These are phyloP conservation scores for Tetranychus piercei DNA, from an alignment of 2,888 invertebrate genomes.

Conservation along the genomic window DNA sequence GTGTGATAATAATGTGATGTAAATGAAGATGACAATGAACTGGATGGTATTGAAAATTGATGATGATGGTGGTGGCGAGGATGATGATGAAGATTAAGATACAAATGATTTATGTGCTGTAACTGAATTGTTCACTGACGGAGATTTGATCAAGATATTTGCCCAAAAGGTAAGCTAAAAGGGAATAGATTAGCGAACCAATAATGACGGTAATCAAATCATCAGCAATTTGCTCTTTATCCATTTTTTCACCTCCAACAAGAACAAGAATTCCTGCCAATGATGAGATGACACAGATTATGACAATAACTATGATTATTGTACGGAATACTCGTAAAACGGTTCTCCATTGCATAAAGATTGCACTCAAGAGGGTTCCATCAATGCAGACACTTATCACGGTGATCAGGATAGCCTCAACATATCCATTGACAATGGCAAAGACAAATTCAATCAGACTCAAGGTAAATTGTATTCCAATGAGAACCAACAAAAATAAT, in stretches of 20 bases:
- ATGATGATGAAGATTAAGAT: not conserved
- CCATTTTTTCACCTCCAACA: conserved; percentile 7
- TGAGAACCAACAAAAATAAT: conserved; percentile 2
- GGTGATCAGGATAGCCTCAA: conserved; percentile 9
- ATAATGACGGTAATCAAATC: conserved; percentile 3
- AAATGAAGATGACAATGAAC: not conserved
- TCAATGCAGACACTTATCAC: conserved; percentile 3
- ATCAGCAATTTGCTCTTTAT: conserved; percentile 2
- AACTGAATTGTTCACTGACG: conserved; percentile 10
- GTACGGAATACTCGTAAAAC: conserved; percentile 4
- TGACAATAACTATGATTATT: conserved; percentile 2
- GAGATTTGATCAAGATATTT: conserved; percentile 10
- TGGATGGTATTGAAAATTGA: not conserved
- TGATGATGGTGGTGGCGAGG: not conserved
- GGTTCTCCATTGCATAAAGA: conserved; percentile 7
- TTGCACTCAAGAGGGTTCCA: conserved; percentile 1
- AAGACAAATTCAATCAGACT: not conserved
- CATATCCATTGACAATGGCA: conserved; percentile 6
- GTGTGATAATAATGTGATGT: not conserved
- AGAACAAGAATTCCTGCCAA: not conserved
- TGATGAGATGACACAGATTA: conserved; percentile 8
- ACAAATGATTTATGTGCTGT: not conserved
- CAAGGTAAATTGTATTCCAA: conserved; percentile 1
- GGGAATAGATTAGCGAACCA: conserved; percentile 8
- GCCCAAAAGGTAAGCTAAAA: not conserved